Conservation (phyloP, 1,140 invertebrate species). For the Drosophila ficusphila region DNA sequence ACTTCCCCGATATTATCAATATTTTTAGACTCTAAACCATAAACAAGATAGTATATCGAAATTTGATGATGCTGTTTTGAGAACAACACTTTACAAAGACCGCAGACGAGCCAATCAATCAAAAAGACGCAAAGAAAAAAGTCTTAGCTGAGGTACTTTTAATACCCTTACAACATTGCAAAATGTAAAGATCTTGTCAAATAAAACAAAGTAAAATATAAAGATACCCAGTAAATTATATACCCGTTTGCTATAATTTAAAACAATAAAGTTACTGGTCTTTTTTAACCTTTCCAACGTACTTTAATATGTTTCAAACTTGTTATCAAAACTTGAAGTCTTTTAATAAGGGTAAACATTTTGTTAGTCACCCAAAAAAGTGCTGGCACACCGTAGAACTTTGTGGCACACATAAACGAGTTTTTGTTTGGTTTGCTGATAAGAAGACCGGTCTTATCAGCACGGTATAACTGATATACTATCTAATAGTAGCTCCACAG, state of each 20-base stretch:
- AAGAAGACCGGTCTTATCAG: constrained; percentile 42
- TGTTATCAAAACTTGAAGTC: not conserved
- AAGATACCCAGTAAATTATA: no score
- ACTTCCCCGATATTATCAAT: constrained; percentile 52
- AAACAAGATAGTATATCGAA: constrained; percentile 54
- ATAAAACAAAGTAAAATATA: no score
- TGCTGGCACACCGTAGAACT: constrained; percentile 36
- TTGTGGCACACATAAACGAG: constrained; percentile 52
- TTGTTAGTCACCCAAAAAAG: constrained; percentile 37
- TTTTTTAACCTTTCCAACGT: no score
- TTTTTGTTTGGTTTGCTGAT: constrained; percentile 36
- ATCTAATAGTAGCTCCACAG: constrained; percentile 27
- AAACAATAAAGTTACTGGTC: no score
- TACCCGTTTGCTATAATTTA: no score
- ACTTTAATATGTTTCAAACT: not conserved
- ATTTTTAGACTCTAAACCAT: constrained; percentile 26
- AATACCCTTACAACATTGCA: not conserved
- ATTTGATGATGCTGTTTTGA: constrained; percentile 36
- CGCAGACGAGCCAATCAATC: constrained; percentile 29
- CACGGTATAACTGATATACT: constrained; percentile 41
- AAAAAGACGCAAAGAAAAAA: not conserved
- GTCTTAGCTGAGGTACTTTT: not conserved
- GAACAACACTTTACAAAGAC: constrained; percentile 1
- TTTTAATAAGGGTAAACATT: not conserved
- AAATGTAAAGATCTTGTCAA: no score